Evolutionary conservation across 2,113 vertebrate species (phyloP).

Genomic region (Alosa alosa): DNA sequence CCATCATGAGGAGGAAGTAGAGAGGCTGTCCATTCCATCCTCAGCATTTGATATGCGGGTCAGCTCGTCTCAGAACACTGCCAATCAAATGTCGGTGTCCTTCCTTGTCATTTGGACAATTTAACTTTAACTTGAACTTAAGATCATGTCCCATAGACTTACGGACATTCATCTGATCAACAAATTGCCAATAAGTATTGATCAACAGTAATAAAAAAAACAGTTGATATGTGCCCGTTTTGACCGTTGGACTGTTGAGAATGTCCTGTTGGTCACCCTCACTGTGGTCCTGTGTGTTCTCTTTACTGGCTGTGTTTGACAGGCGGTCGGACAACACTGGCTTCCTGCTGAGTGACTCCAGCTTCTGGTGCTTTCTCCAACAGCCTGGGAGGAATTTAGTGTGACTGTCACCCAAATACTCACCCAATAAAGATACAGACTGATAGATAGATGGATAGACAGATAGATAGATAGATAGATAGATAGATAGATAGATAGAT

Average conservation of each 20-base stretch:
- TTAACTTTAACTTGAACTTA: too few relatives aligned
- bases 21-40: neutral
- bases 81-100: too few relatives aligned
- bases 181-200: too few relatives aligned
- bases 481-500: neutral
- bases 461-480: neutral
- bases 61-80: neutral
- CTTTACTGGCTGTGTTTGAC: neutral
- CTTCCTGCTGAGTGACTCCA: neutral
- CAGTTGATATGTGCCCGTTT: too few relatives aligned
- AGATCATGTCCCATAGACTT: too few relatives aligned
- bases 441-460: neutral
- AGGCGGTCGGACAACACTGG: neutral
- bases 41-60: too few relatives aligned
- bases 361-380: neutral
- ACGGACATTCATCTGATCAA: too few relatives aligned
- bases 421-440: neutral
- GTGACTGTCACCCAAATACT: neutral
- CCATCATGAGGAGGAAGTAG: neutral
- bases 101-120: too few relatives aligned
- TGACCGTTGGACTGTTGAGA: neutral
- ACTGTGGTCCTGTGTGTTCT: neutral
- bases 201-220: too few relatives aligned
- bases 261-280: neutral
- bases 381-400: neutral